Evolutionary conservation across 2,113 vertebrate genomes (phyloP), one percentile per base, ranked within the genome.

Genomic region (Martes martes): DNA sequence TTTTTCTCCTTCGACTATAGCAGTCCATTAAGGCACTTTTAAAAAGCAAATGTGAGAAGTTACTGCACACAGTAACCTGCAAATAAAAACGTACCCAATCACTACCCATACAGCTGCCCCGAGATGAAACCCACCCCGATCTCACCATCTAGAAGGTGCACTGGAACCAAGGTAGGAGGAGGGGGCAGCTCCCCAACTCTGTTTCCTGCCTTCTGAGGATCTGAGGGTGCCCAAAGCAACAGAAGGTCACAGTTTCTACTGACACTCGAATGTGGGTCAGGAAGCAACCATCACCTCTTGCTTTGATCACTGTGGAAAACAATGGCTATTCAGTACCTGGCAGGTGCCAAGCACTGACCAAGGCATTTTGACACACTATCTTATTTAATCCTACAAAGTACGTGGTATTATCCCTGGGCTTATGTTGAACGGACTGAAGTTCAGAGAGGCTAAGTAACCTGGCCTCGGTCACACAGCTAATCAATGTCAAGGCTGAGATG

Each of bases 1-100:
- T 82, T 78, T 95, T 81, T 96, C 86, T 89, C 89, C 86, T 81
- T 93, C 93, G 69, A 94, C 95, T 95, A 94, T 24, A 89, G 47
- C 88, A 78, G 76, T 73, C 95, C 94, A 96, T 91, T 52, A 84
- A 96, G 82, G 96, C 81, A 11, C 76, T 94, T 96, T 89, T 57
- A 65, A 91, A 91, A 94, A 45, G 87, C 83, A 69, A 86, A 42
- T 87, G 76, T 84, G 88, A 36, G 7, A 65, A 87, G 74, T 73
- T 45, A 74, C 31, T 8, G 88, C 55, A 69, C 79, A 87, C 36
- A 8, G 42, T 52, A 36, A 92, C 76, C 94, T 45, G 18, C 69
- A 19, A 67, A 61, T 45, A 52, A 39, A 87, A 89, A 45, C 0
- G 28, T 2, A 39, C 31, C 50, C 63, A 52, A 59, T 18, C 55